A percentile compares a stretch with the other conserved stretches of the same genome.
Conservation (phyloP, 2,888 invertebrate genomes). For the Muscina levida region DNA sequence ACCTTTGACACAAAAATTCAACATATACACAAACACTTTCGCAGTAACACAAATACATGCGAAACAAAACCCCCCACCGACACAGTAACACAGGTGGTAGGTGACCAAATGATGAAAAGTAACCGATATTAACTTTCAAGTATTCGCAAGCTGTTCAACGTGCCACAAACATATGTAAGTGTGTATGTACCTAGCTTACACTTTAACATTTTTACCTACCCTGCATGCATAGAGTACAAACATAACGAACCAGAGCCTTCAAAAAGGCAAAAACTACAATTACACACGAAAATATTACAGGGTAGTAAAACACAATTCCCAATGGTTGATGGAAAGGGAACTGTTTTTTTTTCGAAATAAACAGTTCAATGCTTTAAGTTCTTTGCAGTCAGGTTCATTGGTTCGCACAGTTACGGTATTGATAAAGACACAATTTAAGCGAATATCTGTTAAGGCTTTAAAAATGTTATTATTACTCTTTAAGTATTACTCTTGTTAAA, state of each 20-base stretch:
- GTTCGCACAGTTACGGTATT: no score
- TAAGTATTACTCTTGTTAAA: constrained; percentile 16
- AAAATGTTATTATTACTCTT: constrained; percentile 18
- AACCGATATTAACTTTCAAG: constrained; percentile 33
- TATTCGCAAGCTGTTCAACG: constrained; percentile 1
- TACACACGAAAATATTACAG: constrained; percentile 24
- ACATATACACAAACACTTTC: constrained; percentile 44
- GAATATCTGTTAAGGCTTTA: no score
- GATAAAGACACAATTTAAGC: no score
- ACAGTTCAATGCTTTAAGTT: constrained; percentile 21
- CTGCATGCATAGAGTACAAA: constrained; percentile 8
- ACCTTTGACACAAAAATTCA: background rate
- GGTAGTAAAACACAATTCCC: no score
- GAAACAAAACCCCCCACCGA: constrained; percentile 45
- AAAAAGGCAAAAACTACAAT: constrained; percentile 61
- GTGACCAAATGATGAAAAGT: constrained; percentile 49
- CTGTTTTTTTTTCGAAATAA: constrained; percentile 35
- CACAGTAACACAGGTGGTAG: constrained; percentile 37
- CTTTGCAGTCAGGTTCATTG: no score
- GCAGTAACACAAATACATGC: constrained; percentile 9
- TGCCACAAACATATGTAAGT: no score
- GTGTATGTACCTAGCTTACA: no score
- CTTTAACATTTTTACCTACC: background rate
- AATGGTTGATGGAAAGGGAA: no score
- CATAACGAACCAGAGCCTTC: constrained; percentile 49